Conservation (phyloP, 2,797 vertebrate genomes). For the Pseudochirops cupreus region DNA sequence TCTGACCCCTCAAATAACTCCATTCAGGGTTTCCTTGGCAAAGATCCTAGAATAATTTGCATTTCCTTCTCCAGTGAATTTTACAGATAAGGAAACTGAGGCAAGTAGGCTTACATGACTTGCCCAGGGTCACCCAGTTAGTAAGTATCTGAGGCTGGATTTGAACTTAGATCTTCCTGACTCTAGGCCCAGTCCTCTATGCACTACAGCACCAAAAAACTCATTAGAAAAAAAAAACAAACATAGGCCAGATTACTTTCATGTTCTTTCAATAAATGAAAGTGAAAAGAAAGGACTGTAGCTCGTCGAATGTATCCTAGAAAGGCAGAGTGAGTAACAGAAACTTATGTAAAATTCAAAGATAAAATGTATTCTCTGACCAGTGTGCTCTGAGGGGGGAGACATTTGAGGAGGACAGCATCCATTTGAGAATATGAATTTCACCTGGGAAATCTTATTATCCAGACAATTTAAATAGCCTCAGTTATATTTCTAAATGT, state of each 20-base stretch:
- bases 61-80: neutral
- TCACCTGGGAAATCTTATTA: slow-evolving; percentile 8
- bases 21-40: neutral
- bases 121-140: neutral
- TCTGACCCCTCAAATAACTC: neutral
- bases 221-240: neutral
- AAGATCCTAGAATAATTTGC: neutral
- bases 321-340: slow-evolving; percentile 9
- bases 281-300: slow-evolving; percentile 16
- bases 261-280: slow-evolving; percentile 3
- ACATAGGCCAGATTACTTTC: neutral
- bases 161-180: neutral
- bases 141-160: neutral
- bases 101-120: neutral
- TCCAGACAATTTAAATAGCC: slow-evolving; percentile 2
- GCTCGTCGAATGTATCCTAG: slow-evolving; percentile 19
- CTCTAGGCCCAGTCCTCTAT: neutral
- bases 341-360: neutral
- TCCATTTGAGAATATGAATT: slow-evolving; percentile 26
- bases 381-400: neutral
- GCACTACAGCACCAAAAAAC: neutral
- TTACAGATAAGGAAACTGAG: neutral
- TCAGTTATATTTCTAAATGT: slow-evolving; percentile 33
- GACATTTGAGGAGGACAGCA: neutral
- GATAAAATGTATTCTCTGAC: neutral